A percentile compares a stretch with the other conserved stretches of the same genome.
Evolutionary conservation across 53 echinoderm and acorn worm species (phyloP).

Genomic region (Astropecten irregularis): DNA sequence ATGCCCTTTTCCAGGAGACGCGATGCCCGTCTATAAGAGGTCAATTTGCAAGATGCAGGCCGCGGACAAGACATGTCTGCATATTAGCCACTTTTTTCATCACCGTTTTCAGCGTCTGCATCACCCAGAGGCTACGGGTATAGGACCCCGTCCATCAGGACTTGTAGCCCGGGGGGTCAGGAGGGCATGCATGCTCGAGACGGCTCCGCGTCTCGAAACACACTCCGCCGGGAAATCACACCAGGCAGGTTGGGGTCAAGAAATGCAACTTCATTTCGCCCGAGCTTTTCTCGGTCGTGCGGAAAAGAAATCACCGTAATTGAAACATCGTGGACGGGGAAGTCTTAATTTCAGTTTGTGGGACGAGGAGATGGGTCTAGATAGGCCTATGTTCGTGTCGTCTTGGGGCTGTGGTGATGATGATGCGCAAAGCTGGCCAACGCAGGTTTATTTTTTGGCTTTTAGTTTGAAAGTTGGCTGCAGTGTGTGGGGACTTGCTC

Average conservation of each 20-base stretch:
- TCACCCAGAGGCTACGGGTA: not conserved
- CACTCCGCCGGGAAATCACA: constrained; percentile 35
- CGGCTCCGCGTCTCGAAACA: not conserved
- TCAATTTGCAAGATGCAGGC: no score
- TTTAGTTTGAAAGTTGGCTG: no score
- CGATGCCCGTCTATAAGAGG: no score
- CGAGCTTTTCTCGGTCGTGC: constrained; percentile 35
- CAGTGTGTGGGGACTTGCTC: no score
- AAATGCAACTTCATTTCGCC: constrained; percentile 32
- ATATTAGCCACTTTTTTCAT: not conserved
- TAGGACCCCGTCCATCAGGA: constrained; percentile 3
- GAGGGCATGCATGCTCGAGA: constrained; percentile 18
- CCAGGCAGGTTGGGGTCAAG: constrained; percentile 7
- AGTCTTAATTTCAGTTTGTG: no score
- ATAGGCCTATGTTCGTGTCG: no score
- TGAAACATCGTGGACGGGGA: constrained; percentile 18
- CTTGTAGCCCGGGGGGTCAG: not conserved
- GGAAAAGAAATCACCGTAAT: constrained; percentile 43
- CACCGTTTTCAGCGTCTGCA: not conserved
- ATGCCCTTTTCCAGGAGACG: no score
- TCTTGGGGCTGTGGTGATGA: no score
- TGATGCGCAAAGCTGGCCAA: no score
- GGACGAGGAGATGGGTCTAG: no score
- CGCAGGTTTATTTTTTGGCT: no score
- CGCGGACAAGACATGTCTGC: no score